Evolutionary conservation across 2,113 vertebrate species (phyloP).

Genomic region (Buteo buteo): DNA sequence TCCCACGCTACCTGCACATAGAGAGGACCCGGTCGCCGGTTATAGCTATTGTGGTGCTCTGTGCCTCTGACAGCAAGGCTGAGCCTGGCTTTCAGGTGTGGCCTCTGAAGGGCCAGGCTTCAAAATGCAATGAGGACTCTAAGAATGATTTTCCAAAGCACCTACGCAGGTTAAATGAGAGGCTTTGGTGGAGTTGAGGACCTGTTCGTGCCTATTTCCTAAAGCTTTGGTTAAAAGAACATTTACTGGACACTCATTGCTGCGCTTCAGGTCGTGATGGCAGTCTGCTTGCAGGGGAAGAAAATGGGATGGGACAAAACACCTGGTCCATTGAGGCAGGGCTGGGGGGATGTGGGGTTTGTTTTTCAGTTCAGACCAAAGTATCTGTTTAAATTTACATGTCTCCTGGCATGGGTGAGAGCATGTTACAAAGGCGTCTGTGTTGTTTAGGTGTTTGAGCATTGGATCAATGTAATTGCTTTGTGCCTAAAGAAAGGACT

Average conservation of each 20-base stretch:
- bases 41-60: not conserved
- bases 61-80: not conserved
- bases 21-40: accelerated
- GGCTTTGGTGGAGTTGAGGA: not conserved
- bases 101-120: not conserved
- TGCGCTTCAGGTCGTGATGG: accelerated
- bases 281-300: not conserved
- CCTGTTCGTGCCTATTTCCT: not conserved
- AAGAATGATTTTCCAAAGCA: not conserved
- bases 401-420: not conserved
- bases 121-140: accelerated
- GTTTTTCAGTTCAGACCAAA: not conserved
- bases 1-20: accelerated
- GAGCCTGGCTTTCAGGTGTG: not conserved
- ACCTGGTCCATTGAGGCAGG: not conserved
- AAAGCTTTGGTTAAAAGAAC: not conserved
- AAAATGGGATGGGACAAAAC: not conserved
- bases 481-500: not conserved
- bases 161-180: not conserved
- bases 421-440: not conserved
- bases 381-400: not conserved
- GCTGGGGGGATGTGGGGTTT: not conserved
- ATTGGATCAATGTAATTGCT: not conserved
- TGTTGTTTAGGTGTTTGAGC: not conserved
- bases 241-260: not conserved